phyloP scores from a whole-genome alignment of 2,797 vertebrate species.

The Poeciliopsis paucimaculata region DNA sequence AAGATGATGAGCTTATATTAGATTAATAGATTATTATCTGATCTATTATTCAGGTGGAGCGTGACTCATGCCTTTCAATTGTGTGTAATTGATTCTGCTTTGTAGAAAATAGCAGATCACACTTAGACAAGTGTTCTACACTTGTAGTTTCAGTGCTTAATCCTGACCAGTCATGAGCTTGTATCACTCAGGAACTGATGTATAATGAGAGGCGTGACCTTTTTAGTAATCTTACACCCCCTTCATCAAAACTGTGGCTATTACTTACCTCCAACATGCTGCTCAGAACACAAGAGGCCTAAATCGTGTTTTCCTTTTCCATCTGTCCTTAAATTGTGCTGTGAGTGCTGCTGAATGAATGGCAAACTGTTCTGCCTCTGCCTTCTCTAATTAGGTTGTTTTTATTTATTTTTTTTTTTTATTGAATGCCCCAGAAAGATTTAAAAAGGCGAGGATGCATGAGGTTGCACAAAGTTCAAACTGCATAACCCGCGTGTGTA shows the following conservation, averaged over 20 bases:
- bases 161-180: conserved; percentile 26
- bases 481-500: conserved; percentile 25
- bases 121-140: conserved; percentile 1
- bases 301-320: conserved; percentile 34
- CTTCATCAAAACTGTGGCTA: conserved; percentile 31
- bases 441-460: conserved; percentile 26
- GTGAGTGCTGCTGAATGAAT: conserved; percentile 20
- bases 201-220: conserved; percentile 42
- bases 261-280: conserved; percentile 35
- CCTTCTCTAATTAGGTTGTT: neutral
- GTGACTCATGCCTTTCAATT: conserved; percentile 29
- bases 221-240: conserved; percentile 44
- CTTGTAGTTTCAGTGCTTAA: neutral
- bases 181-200: conserved; percentile 12
- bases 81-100: conserved; percentile 25
- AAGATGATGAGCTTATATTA: too few species aligned
- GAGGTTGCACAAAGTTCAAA: conserved; percentile 39
- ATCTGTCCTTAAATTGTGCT: conserved; percentile 45
- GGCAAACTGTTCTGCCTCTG: neutral
- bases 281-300: conserved; percentile 27
- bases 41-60: conserved; percentile 21
- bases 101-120: conserved; percentile 4
- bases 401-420: conserved; percentile 6
- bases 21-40: conserved; percentile 39
- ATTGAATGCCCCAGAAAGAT: conserved; percentile 26